Percentiles rank a stretch among this genome's conserved stretches.
Evolutionary conservation across 2,888 invertebrate species (phyloP).

Genomic region (Galerucella nymphaeae): DNA sequence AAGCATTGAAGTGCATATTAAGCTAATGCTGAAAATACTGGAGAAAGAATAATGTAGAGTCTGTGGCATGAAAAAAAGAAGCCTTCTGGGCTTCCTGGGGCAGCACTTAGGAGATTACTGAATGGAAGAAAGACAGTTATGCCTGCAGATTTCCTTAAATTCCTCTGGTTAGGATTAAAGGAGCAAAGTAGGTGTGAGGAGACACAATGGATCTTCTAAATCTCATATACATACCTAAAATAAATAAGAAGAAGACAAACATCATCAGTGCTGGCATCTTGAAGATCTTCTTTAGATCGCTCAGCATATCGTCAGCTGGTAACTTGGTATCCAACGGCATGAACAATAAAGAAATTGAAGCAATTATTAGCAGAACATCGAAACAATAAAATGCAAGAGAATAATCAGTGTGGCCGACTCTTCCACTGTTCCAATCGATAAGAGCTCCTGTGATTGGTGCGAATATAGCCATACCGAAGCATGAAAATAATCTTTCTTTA

Average conservation of each 20-base stretch:
- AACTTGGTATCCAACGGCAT: constrained; percentile 84
- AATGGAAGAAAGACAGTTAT: too few species aligned
- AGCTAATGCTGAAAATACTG: too few species aligned
- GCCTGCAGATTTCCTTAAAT: too few species aligned
- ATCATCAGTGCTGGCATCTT: constrained; percentile 83
- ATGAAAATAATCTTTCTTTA: constrained; percentile 82
- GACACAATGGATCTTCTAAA: neutral
- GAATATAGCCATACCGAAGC: constrained; percentile 85
- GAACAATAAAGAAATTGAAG: constrained; percentile 78
- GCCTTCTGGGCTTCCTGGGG: too few species aligned
- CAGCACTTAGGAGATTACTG: too few species aligned
- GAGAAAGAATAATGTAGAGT: too few species aligned
- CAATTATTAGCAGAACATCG: constrained; percentile 77
- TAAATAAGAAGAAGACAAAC: constrained; percentile 84
- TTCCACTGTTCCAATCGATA: constrained; percentile 77
- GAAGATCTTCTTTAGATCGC: constrained; percentile 79
- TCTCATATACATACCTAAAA: constrained; percentile 70
- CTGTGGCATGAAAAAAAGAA: too few species aligned
- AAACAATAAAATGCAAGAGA: constrained; percentile 90
- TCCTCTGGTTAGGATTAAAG: too few species aligned
- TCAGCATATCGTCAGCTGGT: constrained; percentile 81
- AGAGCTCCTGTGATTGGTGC: constrained; percentile 83
- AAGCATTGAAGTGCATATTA: too few species aligned
- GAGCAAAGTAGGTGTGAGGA: too few species aligned
- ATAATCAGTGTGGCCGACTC: constrained; percentile 82